These are phyloP conservation scores for Zaprionus lachaisei DNA, from an alignment of 1,140 invertebrate species.

Conservation along the genomic window DNA sequence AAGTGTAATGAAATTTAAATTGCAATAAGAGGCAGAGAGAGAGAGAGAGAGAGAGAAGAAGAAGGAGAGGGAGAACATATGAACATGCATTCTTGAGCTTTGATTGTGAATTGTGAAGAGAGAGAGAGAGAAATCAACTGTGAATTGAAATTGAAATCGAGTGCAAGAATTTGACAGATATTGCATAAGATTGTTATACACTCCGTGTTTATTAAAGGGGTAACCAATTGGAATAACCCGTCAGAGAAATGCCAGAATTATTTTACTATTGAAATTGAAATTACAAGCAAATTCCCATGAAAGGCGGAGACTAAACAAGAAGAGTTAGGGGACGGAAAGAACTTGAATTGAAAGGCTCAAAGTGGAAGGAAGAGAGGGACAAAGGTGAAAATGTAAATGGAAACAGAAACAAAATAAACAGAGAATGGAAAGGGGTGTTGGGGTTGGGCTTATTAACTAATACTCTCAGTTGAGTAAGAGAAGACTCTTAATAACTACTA, in stretches of 20 bases:
- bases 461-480: too few species aligned
- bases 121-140: not conserved
- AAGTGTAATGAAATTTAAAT: conserved; percentile 1
- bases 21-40: not conserved
- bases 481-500: too few species aligned
- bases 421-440: not conserved
- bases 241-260: not conserved
- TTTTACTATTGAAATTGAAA: not conserved
- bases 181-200: not conserved
- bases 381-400: not conserved
- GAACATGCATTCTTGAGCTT: not conserved
- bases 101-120: not conserved
- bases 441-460: too few species aligned
- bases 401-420: not conserved
- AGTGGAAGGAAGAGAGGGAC: not conserved
- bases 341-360: not conserved
- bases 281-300: not conserved
- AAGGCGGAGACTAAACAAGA: not conserved
- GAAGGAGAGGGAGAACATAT: not conserved
- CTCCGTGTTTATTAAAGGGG: not conserved
- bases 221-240: not conserved
- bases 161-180: not conserved
- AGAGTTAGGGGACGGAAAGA: not conserved
- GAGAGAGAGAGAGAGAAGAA: not conserved
- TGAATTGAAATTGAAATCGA: not conserved